Base-by-base conservation (phyloP, 2,888 invertebrate genomes). In the Spilarctia lutea region DNA sequence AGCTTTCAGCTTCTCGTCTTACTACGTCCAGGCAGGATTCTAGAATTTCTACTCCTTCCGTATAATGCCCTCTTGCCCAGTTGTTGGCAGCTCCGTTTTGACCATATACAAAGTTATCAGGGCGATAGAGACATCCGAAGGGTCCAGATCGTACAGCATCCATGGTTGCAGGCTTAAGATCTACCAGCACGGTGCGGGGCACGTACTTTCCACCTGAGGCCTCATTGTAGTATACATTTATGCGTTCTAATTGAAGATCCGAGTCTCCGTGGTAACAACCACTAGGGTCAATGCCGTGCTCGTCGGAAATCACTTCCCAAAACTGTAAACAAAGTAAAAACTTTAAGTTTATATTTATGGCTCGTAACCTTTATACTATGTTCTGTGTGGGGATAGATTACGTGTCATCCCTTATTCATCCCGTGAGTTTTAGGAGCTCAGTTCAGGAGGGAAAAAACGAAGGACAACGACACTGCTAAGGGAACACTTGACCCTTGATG, bases 191-290 rank as follows among this genome's bases (percentile, higher is more conserved):
- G 35, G 94, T 93, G 35, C 94, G 89, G 6, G 92, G 92, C 52
- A 94, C 94, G 72, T 94, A 94, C 81, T 94, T 95, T 73, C 96
- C 93, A n/a, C 94, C 96, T 10, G 94, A 90, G 0, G 97, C 97
- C 89, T 97, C 97, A 87, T 97, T 97, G 95, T 97, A 98, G 91
- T 97, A 98, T 33, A 98, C 98, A 87, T 97, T 97, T 87, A 98
- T 97, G 79, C 98, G 96, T 91, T 98, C 97, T 70, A 98, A 92
- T 88, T 98, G 98, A 24, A 98, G 96, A 85, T 97, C 97, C 10
- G 97, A 96, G 90, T 97, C 97, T 18, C 97, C 97, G 83, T 96
- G 96, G 91, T 97, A 97, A 27, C 89, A 88, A 60, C 94, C 94
- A 45, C 90, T 90, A 16, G 93, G 86, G 81, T 94, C 94, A 78